A percentile compares a stretch with the other conserved stretches of the same genome.
Evolutionary conservation across 2,113 vertebrate genomes (phyloP).

Genomic region (Rynchops niger): DNA sequence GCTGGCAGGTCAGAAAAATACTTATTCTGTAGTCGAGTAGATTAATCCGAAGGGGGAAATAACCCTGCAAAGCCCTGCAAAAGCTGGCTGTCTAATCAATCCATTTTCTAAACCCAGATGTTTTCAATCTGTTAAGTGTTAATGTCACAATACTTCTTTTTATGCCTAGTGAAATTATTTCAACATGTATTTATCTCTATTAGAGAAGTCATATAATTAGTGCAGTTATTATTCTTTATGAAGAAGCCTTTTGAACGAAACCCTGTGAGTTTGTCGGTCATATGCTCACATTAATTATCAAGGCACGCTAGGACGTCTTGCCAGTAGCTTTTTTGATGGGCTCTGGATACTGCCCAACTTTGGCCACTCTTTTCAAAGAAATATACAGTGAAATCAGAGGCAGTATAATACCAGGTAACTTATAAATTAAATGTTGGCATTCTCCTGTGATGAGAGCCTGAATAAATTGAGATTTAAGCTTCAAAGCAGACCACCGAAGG

Average conservation of each 20-base stretch:
- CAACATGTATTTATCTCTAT: not conserved
- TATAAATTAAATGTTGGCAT: not conserved
- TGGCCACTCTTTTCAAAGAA: not conserved
- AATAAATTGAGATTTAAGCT: not conserved
- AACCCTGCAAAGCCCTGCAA: constrained; percentile 42
- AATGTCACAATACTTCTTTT: constrained; percentile 44
- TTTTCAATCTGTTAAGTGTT: constrained; percentile 51
- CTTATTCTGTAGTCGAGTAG: constrained; percentile 23
- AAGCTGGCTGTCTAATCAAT: constrained; percentile 31
- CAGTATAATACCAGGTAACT: not conserved
- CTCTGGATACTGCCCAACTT: not conserved
- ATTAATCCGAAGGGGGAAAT: constrained; percentile 56
- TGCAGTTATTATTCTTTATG: not conserved
- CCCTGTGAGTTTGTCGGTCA: not conserved
- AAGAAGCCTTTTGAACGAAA: not conserved
- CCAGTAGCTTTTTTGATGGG: not conserved
- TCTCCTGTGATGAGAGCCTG: not conserved
- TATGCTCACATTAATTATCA: not conserved
- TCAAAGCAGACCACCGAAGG: not conserved
- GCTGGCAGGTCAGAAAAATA: constrained; percentile 65
- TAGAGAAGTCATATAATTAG: not conserved
- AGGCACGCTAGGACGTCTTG: not conserved
- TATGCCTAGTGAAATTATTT: constrained; percentile 38
- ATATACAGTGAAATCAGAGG: not conserved
- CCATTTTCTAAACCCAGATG: constrained; percentile 46